Base-by-base conservation (phyloP, 2,113 vertebrate genomes). In the Salminus brasiliensis region DNA sequence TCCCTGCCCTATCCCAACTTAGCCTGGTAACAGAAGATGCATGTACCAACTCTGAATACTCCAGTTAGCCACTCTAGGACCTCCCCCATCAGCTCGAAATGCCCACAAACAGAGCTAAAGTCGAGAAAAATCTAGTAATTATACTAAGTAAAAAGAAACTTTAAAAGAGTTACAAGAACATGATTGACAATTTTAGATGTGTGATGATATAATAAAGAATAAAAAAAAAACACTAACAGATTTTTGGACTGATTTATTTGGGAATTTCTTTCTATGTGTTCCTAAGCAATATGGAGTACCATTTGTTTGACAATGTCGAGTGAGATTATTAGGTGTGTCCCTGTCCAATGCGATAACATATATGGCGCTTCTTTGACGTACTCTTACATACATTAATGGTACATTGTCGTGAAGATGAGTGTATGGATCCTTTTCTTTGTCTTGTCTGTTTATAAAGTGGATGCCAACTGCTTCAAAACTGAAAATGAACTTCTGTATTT, bases 281-380 rank as follows among this genome's bases (percentile, higher is more conserved):
- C 96, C 96, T 95, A 97, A 98, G 97, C 97, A 98, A 98, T 97
- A 98, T 97, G 95, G 95, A 97, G 94, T 96, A 96, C 93, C 95
- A 94, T 97, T 93, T 93, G 95, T 97, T 97, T 96, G 95, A 95
- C 92, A 93, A 94, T 92, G 94, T 96, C 94, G 94, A 93, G 94
- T 94, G 94, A 95, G 92, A 96, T 94, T 94, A 95, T 94, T 97
- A 96, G 94, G 93, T 93, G 95, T 96, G 93, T 95, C 95, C 94
- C 94, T 95, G 94, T 96, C 94, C 93, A 93, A 95, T 94, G 94
- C 95, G 74, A 94, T 84, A 95, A 95, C 93, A 93, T 93, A 94
- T 96, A 94, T 92, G 93, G 95, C 91, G 95, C 96, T 97, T 97
- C 94, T 94, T 95, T 95, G 94, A 95, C 90, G 92, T 96, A 92